These are phyloP conservation scores for Platalea minor DNA, from an alignment of 2,797 vertebrate species.

Conservation along the genomic window DNA sequence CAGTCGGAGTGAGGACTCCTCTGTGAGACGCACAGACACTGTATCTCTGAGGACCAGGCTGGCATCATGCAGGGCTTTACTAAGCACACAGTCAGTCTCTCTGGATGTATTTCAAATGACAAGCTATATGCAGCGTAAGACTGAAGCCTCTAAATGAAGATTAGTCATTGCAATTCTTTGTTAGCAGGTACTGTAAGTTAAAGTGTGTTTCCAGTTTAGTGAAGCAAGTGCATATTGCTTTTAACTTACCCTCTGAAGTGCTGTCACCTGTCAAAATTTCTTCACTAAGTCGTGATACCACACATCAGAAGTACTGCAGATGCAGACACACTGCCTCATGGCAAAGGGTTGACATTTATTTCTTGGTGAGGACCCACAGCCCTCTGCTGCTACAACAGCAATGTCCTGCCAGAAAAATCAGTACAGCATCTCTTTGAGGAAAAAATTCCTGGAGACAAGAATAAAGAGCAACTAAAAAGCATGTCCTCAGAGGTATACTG, in stretches of 20 bases:
- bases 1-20: neutral
- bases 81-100: neutral
- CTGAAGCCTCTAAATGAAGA: neutral
- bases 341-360: conserved; percentile 26
- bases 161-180: neutral
- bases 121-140: neutral
- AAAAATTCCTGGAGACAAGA: neutral
- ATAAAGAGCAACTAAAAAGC: conserved; percentile 7
- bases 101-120: neutral
- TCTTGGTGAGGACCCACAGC: neutral
- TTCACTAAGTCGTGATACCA: neutral
- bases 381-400: neutral
- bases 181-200: neutral
- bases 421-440: neutral
- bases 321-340: neutral
- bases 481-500: neutral
- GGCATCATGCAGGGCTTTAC: neutral
- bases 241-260: conserved; percentile 41
- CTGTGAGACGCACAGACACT: neutral
- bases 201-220: conserved; percentile 15
- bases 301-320: neutral
- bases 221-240: conserved; percentile 29
- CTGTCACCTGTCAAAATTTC: conserved; percentile 11
- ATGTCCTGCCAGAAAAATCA: conserved; percentile 2
- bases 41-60: neutral